phyloP scores from a whole-genome alignment of 2,888 invertebrate species.

The Diploptera punctata region DNA sequence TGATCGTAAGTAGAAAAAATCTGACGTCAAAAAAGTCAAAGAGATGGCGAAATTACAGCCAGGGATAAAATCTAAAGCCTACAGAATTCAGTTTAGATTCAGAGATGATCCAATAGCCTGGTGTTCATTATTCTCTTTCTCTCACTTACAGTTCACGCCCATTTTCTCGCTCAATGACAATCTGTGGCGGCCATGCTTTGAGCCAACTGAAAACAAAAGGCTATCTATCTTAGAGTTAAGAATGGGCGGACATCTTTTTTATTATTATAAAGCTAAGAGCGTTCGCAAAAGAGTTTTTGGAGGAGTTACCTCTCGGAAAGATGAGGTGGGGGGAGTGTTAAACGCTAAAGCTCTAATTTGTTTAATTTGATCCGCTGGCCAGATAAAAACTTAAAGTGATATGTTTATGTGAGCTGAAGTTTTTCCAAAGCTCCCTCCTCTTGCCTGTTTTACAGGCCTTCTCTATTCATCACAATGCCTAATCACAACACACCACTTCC shows the following conservation, averaged over 20 bases:
- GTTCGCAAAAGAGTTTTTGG: conserved; percentile 16
- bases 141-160: conserved; percentile 3
- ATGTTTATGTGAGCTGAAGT: conserved; percentile 40
- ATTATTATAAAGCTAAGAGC: conserved; percentile 19
- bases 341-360: conserved; percentile 41
- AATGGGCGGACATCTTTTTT: conserved; percentile 36
- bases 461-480: too few species aligned
- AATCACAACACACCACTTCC: too few species aligned
- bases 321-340: conserved; percentile 39
- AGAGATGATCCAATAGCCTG: too few species aligned
- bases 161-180: conserved; percentile 12
- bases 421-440: background rate
- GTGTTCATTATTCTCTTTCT: too few species aligned
- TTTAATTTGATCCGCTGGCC: conserved; percentile 41
- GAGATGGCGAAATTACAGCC: background rate
- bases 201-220: conserved; percentile 28
- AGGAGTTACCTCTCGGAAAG: conserved; percentile 11
- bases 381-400: conserved; percentile 37
- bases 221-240: conserved; percentile 30
- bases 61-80: background rate
- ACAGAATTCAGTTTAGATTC: conserved; percentile 1
- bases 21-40: background rate
- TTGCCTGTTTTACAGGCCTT: background rate
- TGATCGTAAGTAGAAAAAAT: background rate
- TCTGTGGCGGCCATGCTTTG: conserved; percentile 8